phyloP scores from a whole-genome alignment of 2,888 invertebrate genomes.

The Thymelicus lineola region DNA sequence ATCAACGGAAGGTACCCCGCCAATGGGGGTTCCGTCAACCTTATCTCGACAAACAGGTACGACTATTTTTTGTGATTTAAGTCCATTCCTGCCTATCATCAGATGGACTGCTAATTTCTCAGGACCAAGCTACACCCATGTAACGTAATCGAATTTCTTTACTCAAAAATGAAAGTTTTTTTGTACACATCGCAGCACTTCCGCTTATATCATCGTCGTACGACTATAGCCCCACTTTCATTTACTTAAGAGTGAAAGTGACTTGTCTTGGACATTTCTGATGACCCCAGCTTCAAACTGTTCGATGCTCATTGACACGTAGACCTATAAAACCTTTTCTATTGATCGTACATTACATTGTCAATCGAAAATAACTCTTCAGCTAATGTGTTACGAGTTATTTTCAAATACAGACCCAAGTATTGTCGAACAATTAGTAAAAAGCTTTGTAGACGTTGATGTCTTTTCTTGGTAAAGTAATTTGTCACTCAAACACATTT shows the following conservation, averaged over 20 bases:
- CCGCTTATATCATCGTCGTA: constrained; percentile 46
- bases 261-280: constrained; percentile 15
- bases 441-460: constrained; percentile 28
- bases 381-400: not conserved
- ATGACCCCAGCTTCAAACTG: constrained; percentile 33
- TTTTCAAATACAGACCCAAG: not conserved
- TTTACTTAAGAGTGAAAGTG: constrained; percentile 49
- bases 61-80: no score
- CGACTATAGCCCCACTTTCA: constrained; percentile 46
- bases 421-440: constrained; percentile 26
- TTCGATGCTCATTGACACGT: constrained; percentile 38
- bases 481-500: constrained; percentile 24
- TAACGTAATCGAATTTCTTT: constrained; percentile 50
- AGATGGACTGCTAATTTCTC: not conserved
- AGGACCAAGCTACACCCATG: constrained; percentile 36
- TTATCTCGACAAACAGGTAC: no score
- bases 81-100: not conserved
- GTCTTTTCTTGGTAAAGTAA: constrained; percentile 26
- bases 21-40: no score
- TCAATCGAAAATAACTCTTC: not conserved
- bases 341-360: constrained; percentile 11
- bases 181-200: constrained; percentile 41
- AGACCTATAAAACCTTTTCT: constrained; percentile 40
- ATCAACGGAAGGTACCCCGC: no score
- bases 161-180: constrained; percentile 52